phyloP scores from a whole-genome alignment of 2,888 invertebrate genomes.

The Spodoptera littoralis region DNA sequence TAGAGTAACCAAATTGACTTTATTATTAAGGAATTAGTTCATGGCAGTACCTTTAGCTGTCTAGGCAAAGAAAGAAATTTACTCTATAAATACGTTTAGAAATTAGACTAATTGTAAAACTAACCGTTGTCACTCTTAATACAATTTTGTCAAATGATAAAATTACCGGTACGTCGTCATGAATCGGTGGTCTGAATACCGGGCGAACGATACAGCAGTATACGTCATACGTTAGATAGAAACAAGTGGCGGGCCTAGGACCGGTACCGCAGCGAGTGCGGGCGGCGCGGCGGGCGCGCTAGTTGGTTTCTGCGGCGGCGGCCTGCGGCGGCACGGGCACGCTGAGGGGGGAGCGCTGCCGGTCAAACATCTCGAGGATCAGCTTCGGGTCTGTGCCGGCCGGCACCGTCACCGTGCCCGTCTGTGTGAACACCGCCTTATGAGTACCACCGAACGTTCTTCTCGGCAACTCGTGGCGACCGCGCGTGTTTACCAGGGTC shows the following conservation, averaged over 20 bases:
- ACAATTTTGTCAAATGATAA: conserved; percentile 50
- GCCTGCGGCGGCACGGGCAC: conserved; percentile 77
- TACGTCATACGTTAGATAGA: conserved; percentile 11
- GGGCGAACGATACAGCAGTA: conserved; percentile 34
- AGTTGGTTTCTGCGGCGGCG: conserved; percentile 68
- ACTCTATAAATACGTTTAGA: conserved; percentile 46
- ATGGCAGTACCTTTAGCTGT: conserved; percentile 68
- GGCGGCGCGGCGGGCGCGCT: conserved; percentile 5
- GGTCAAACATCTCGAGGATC: conserved; percentile 88
- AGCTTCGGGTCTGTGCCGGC: conserved; percentile 88
- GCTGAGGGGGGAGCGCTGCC: conserved; percentile 81
- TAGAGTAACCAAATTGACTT: conserved; percentile 50
- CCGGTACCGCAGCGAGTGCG: conserved; percentile 17
- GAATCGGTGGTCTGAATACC: conserved; percentile 63
- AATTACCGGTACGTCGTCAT: conserved; percentile 44
- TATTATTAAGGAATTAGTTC: conserved; percentile 41
- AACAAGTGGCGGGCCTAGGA: conserved; percentile 20
- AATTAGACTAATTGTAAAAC: conserved; percentile 52
- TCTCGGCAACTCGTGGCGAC: conserved; percentile 81
- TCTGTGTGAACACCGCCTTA: conserved; percentile 76
- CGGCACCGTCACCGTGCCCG: conserved; percentile 87
- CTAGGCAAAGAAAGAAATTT: conserved; percentile 48
- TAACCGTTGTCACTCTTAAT: conserved; percentile 45
- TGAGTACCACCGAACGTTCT: conserved; percentile 87
- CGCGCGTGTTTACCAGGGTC: conserved; percentile 71